Evolutionary conservation across 1,140 invertebrate genomes (phyloP), one percentile per base, ranked within the genome.

Genomic region (Aphelinus certus): DNA sequence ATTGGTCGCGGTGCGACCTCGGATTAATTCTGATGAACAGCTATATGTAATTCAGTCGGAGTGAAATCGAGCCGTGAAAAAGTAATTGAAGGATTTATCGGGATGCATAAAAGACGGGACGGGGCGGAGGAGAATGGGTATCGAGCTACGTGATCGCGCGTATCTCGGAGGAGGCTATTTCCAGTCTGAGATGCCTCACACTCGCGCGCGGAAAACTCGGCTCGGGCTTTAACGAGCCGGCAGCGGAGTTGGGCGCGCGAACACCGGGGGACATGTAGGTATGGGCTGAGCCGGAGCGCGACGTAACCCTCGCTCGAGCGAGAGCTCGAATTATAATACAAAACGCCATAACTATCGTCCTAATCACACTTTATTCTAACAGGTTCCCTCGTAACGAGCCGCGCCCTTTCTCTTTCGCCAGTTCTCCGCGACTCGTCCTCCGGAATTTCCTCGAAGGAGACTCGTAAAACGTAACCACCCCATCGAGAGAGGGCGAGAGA

Each of bases 341-440:
- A 87, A 85, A 86, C 81, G 83, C 84, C 84, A 85, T 86, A 87
- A 86, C 85, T 87, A 87, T 86, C 83, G 80, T 83, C 84, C 84
- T 87, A 87, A 87, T 87, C 85, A 86, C 83, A 85, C 85, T 86
- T 87, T 86, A 86, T 87, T 87, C 82, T 85, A 87, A 87, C 84
- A 83, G 83, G 83, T 82, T 79, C 82, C 84, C 81, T 79, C 80
- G 81, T 85, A 87, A 86, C 83, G 83, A 86, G 83, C 82, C 47
- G 9, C 64, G 45, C 65, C 70, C 46, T 42, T 53, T 62, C 64
- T 74, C 64, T 74, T 49, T 67, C 65, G 26, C n/a, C 51, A 7
- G 10, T 45, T 10, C 26, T 42, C 61, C 63, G 7, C n/a, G 46
- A 66, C 63, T 60, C 58, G 43, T 75, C 53, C 73, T 75, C 45